Evolutionary conservation across 2,888 invertebrate species (phyloP).

Genomic region (Amphipoea oculea): DNA sequence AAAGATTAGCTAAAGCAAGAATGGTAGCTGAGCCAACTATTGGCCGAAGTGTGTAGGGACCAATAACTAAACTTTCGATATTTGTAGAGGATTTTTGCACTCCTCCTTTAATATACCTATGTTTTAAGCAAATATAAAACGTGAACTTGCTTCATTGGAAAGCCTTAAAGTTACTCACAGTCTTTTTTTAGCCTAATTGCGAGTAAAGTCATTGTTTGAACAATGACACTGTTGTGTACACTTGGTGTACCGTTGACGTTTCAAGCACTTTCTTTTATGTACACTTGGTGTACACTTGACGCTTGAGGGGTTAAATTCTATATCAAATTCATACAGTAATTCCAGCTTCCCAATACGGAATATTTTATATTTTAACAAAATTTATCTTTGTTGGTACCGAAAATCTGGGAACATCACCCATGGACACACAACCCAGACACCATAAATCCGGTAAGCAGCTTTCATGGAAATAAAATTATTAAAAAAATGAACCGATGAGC

Average conservation of each 20-base stretch:
- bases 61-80: background rate
- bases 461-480: conserved; percentile 14
- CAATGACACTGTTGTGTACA: too few species aligned
- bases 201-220: background rate
- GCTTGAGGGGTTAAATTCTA: background rate
- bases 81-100: background rate
- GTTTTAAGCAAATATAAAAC: background rate
- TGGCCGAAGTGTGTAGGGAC: background rate
- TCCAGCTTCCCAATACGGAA: conserved; percentile 3
- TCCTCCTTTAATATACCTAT: background rate
- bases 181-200: background rate
- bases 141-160: background rate
- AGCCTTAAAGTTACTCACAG: background rate
- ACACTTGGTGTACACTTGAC: too few species aligned
- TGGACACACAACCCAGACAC: background rate
- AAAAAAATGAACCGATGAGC: conserved; percentile 4
- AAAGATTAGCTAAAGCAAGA: background rate
- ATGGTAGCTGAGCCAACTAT: background rate
- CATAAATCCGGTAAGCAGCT: background rate
- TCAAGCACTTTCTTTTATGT: too few species aligned
- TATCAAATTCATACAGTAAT: background rate
- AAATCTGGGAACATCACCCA: background rate
- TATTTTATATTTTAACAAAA: too few species aligned
- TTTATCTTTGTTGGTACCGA: background rate
- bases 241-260: too few species aligned